Conservation (phyloP, 2,888 invertebrate species). For the Pilophorus perplexus region DNA sequence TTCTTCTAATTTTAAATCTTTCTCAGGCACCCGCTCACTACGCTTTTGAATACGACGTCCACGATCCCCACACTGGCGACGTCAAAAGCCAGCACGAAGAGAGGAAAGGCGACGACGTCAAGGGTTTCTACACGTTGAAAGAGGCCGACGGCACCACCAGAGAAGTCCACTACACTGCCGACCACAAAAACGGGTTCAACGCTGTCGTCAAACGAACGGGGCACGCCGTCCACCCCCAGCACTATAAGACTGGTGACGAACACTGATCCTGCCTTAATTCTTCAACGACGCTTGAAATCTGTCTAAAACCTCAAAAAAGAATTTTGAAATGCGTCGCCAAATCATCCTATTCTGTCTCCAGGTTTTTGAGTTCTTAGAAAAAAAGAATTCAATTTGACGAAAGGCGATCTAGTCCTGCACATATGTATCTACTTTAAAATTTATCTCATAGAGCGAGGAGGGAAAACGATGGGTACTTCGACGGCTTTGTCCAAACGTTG, state of each 20-base stretch:
- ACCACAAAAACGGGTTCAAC: constrained; percentile 50
- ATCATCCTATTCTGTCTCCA: too few species aligned
- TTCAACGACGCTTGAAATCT: too few species aligned
- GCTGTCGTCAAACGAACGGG: constrained; percentile 49
- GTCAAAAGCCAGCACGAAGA: constrained; percentile 41
- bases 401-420: too few species aligned
- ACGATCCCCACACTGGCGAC: constrained; percentile 42
- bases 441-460: too few species aligned
- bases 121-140: constrained; percentile 42
- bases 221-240: constrained; percentile 45
- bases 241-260: constrained; percentile 39
- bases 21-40: constrained; percentile 37
- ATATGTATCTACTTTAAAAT: too few species aligned
- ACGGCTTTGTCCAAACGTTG: too few species aligned
- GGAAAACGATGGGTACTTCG: too few species aligned
- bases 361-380: too few species aligned
- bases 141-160: constrained; percentile 46
- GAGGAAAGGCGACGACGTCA: constrained; percentile 43
- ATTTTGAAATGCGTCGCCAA: too few species aligned
- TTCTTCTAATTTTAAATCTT: not conserved
- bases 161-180: constrained; percentile 50
- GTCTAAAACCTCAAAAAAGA: not conserved
- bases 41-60: constrained; percentile 41
- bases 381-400: too few species aligned
- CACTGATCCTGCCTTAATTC: constrained; percentile 26